These are phyloP conservation scores for Telenomus remus DNA, from an alignment of 1,140 invertebrate genomes.

Conservation along the genomic window DNA sequence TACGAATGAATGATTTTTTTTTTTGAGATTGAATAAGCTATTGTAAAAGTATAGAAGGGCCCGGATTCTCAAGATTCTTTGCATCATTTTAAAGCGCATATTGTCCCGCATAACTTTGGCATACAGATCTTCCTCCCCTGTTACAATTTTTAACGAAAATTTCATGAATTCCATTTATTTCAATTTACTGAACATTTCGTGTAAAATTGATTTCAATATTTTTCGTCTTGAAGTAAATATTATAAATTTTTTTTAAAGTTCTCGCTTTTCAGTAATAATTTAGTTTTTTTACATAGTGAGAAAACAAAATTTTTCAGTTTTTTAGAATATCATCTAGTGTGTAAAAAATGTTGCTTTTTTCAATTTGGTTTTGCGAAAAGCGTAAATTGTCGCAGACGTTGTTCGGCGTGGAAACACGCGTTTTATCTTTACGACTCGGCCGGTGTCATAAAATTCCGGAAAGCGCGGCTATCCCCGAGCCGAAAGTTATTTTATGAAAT, in stretches of 20 bases:
- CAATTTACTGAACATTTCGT: too few relatives aligned
- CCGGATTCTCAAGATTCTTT: slow-evolving; percentile 63
- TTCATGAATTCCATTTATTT: too few relatives aligned
- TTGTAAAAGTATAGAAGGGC: slow-evolving; percentile 58
- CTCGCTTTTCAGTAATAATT: too few relatives aligned
- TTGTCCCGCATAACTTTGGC: slow-evolving; percentile 46
- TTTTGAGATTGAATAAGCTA: slow-evolving; percentile 40
- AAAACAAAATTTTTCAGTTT: too few relatives aligned
- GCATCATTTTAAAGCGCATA: slow-evolving; percentile 56
- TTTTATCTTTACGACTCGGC: slow-evolving; percentile 11
- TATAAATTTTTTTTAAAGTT: too few relatives aligned
- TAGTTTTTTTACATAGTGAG: too few relatives aligned
- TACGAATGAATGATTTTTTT: slow-evolving; percentile 22
- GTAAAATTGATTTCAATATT: too few relatives aligned
- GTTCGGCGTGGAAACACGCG: neutral
- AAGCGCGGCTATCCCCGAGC: slow-evolving; percentile 1
- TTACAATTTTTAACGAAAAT: neutral
- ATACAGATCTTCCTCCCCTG: slow-evolving; percentile 23
- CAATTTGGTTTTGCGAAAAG: too few relatives aligned
- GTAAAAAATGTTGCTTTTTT: too few relatives aligned
- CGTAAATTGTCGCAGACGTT: neutral
- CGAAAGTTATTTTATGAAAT: slow-evolving; percentile 5
- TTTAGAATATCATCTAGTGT: too few relatives aligned
- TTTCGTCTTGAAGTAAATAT: too few relatives aligned
- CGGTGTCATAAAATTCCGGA: slow-evolving; percentile 21